Evolutionary conservation across 2,113 vertebrate genomes (phyloP), one percentile per base, ranked within the genome.

Genomic region (Rhagologus leucostigma): DNA sequence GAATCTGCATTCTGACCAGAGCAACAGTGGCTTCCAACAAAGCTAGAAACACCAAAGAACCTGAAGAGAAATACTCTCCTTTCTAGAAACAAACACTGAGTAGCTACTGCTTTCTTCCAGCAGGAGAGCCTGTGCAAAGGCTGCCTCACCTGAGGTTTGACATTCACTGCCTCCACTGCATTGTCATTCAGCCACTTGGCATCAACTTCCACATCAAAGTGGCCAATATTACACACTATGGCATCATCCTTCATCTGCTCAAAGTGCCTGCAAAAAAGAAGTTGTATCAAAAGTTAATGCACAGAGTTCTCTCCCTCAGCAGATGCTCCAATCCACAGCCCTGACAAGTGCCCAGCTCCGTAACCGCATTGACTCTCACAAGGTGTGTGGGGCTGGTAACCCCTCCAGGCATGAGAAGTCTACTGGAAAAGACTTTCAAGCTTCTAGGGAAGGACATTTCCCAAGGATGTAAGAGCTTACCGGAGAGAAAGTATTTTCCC

Each of bases 191-290:
- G 98, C 99, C 99, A 99, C 95, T 96, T 98, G 55, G 99, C 98
- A 76, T 99, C 99, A 47, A 99, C 99, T 97, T 99, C 99, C 67
- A 99, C 99, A 77, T 99, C 99, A 77, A 99, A 99, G 92, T 99
- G 99, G 47, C 99, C 99, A 15, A 99, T 99, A 96, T 99, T 99
- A 89, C 99, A 99, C 26, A 99, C 99, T 6, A 99, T 99, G 93
- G 99, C 82, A 55, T 99, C 99, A 44, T 99, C 99, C 95, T 99
- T 99, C 99, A 99, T 99, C 85, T 98, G 94, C 92, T 99, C 99
- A 85, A 99, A 99, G 97, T 99, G 99, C 56, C 99, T 99, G 96
- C 11, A 60, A 82, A 79, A 81, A 29, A 65, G 33, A 22, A 75
- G 18, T n/a, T 35, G 5, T 10, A 69, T 32, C 15, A 44, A 19